Conservation (phyloP, 2,888 invertebrate genomes). For the Ephialtes manifestator region DNA sequence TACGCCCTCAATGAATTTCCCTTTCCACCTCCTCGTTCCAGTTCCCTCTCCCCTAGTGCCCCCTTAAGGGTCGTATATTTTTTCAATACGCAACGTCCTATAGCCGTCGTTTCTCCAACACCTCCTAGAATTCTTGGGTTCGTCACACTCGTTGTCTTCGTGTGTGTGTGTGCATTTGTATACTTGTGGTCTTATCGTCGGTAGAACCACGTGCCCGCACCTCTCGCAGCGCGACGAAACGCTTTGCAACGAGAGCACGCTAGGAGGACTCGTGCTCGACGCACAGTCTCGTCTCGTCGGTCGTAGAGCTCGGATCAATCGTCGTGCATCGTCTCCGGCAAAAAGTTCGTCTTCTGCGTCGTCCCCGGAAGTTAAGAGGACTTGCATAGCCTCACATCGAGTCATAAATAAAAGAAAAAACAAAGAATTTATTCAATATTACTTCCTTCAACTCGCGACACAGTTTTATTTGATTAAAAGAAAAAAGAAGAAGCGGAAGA, state of each 20-base stretch:
- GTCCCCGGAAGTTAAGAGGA: slow-evolving; percentile 5
- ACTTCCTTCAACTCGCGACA: not conserved
- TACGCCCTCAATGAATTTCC: not conserved
- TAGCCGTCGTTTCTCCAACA: slow-evolving; percentile 38
- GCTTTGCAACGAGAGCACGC: slow-evolving; percentile 25
- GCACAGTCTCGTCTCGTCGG: slow-evolving; percentile 82
- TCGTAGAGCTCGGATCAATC: slow-evolving; percentile 75
- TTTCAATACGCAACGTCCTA: slow-evolving; percentile 18
- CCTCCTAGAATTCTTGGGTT: slow-evolving; percentile 68
- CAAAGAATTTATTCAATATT: not conserved
- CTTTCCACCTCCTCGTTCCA: not conserved
- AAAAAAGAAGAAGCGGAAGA: not conserved
- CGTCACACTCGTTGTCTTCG: not conserved
- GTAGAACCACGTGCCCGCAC: slow-evolving; percentile 73
- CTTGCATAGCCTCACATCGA: not conserved
- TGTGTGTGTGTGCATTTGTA: not conserved
- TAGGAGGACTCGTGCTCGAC: slow-evolving; percentile 68
- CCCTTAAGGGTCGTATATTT: slow-evolving; percentile 40
- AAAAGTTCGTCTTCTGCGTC: slow-evolving; percentile 15
- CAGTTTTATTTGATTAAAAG: not conserved
- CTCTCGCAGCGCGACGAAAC: slow-evolving; percentile 68
- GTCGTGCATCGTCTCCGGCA: not conserved
- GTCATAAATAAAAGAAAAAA: not conserved
- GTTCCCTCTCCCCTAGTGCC: not conserved
- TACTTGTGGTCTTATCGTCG: slow-evolving; percentile 3